Evolutionary conservation across 1,140 invertebrate genomes (phyloP).

Genomic region (Nilaparvata lugens): DNA sequence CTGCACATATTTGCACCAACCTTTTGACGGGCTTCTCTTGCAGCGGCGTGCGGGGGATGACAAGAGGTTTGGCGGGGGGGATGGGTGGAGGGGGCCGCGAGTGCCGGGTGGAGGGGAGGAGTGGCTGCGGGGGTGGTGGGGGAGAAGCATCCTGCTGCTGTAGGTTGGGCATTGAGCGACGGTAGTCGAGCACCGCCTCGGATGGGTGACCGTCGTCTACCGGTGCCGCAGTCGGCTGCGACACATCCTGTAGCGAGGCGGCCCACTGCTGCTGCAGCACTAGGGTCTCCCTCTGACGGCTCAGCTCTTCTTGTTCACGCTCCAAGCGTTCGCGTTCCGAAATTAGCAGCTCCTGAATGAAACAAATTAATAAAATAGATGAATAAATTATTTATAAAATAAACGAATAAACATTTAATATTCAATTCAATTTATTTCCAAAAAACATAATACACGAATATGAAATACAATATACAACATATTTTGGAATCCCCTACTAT

Average conservation of each 20-base stretch:
- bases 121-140: slow-evolving; percentile 32
- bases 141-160: slow-evolving; percentile 32
- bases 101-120: slow-evolving; percentile 36
- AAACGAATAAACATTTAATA: no score
- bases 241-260: slow-evolving; percentile 6
- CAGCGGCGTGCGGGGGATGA: slow-evolving; percentile 3
- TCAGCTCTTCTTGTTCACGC: slow-evolving; percentile 65
- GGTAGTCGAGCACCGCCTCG: slow-evolving; percentile 35
- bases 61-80: slow-evolving; percentile 39
- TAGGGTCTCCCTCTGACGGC: slow-evolving; percentile 58
- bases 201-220: neutral
- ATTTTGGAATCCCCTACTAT: no score
- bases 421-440: no score
- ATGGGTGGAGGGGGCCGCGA: slow-evolving; percentile 39
- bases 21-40: neutral
- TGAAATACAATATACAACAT: no score
- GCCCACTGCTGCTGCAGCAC: slow-evolving; percentile 31
- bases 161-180: slow-evolving; percentile 61
- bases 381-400: no score
- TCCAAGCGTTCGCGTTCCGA: slow-evolving; percentile 60
- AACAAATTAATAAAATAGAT: no score
- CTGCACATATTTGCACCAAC: neutral
- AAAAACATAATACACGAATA: no score
- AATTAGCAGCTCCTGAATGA: slow-evolving; percentile 7
- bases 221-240: neutral